Conservation (phyloP, 2,113 vertebrate species). For the Hydrolagus affinis region DNA sequence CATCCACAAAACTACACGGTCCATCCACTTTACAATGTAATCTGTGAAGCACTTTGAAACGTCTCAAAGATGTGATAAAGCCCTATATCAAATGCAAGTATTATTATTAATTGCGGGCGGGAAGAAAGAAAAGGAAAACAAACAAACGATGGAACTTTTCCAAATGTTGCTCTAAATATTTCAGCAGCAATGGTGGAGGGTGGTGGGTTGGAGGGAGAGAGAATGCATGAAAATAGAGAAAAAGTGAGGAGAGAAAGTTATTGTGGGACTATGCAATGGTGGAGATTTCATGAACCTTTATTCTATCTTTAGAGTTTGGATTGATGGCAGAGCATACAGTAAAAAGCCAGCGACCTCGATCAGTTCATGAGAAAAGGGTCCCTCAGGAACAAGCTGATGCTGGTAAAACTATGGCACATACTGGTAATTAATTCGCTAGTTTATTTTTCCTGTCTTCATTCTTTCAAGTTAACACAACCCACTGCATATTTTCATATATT, state of each 20-base stretch:
- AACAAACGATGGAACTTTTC: too few relatives aligned
- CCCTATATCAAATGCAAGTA: too few relatives aligned
- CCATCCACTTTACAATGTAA: too few relatives aligned
- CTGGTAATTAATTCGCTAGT: slow-evolving; percentile 97
- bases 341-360: slow-evolving; percentile 99
- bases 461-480: slow-evolving; percentile 92
- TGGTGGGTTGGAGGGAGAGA: not conserved
- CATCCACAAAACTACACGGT: too few relatives aligned
- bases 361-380: slow-evolving; percentile 99
- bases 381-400: slow-evolving; percentile 99
- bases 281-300: slow-evolving; percentile 99
- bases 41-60: too few relatives aligned
- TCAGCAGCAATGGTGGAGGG: not conserved
- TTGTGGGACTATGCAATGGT: slow-evolving; percentile 52
- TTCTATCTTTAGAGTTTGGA: slow-evolving; percentile 99
- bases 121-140: too few relatives aligned
- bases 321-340: slow-evolving; percentile 99
- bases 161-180: too few relatives aligned
- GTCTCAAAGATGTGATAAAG: too few relatives aligned
- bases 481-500: slow-evolving; percentile 94
- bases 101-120: too few relatives aligned
- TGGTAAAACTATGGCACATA: slow-evolving; percentile 99
- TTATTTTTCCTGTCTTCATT: slow-evolving; percentile 71
- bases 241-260: slow-evolving; percentile 14
- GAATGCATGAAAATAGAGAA: not conserved